A percentile compares a stretch with the other conserved stretches of the same genome.
Evolutionary conservation across 2,113 vertebrate species (phyloP).

Genomic region (Dasyornis broadbenti): DNA sequence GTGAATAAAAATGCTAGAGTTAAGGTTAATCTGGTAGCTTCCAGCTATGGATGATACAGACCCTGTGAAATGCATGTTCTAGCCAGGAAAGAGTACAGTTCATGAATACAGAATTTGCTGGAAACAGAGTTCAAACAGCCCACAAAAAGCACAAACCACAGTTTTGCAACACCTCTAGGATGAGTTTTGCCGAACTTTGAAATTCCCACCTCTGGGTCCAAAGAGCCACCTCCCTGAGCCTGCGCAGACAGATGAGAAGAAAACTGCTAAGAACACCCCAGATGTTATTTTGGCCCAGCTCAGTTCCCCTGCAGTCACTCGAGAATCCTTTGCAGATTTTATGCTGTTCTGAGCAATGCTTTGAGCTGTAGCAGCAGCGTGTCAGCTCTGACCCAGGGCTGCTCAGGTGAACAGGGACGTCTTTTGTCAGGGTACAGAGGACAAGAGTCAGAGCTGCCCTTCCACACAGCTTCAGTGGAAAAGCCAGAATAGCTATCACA

Average conservation of each 20-base stretch:
- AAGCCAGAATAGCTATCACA: not conserved
- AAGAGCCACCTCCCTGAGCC: not conserved
- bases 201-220: not conserved
- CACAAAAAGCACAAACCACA: not conserved
- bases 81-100: not conserved
- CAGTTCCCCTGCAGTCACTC: not conserved
- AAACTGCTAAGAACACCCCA: not conserved
- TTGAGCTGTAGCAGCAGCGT: not conserved
- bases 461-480: not conserved
- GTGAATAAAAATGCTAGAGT: not conserved
- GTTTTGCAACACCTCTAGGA: not conserved
- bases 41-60: not conserved
- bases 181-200: not conserved
- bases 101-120: not conserved
- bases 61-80: not conserved
- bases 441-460: not conserved
- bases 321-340: not conserved
- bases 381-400: not conserved
- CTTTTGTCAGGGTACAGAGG: not conserved
- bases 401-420: not conserved
- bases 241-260: not conserved
- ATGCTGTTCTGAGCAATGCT: not conserved
- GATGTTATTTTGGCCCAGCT: not conserved
- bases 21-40: not conserved
- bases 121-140: not conserved